A percentile compares a stretch with the other conserved stretches of the same genome.
phyloP scores from a whole-genome alignment of 2,113 vertebrate species.

The Halichoeres trimaculatus region DNA sequence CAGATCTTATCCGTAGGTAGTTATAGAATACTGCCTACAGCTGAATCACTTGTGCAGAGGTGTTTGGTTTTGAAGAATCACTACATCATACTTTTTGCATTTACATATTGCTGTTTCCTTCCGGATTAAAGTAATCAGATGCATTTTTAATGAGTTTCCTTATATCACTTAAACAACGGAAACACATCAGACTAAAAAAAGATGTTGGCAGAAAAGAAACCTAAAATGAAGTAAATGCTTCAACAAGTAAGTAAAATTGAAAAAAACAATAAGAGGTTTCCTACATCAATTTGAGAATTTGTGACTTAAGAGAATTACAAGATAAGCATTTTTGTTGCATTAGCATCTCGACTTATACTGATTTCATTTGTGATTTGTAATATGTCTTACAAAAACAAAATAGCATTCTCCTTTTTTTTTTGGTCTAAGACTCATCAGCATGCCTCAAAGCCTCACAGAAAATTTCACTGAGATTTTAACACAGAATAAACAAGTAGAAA shows the following conservation, averaged over 20 bases:
- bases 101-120: conserved; percentile 13
- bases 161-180: not conserved
- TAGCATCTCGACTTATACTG: too few relatives aligned
- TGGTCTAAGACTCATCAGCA: not conserved
- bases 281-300: too few relatives aligned
- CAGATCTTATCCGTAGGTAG: conserved; percentile 67
- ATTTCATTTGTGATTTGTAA: too few relatives aligned
- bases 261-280: too few relatives aligned
- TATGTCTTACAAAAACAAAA: too few relatives aligned
- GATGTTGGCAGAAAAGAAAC: too few relatives aligned
- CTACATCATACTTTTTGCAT: conserved; percentile 21
- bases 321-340: too few relatives aligned
- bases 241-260: too few relatives aligned
- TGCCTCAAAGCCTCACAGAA: conserved; percentile 1
- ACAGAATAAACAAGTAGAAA: conserved; percentile 2
- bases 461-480: not conserved
- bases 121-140: conserved; percentile 35
- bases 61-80: conserved; percentile 44
- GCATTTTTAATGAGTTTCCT: not conserved
- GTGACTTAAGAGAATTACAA: too few relatives aligned
- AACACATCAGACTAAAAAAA: conserved; percentile 5
- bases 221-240: not conserved
- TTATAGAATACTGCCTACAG: conserved; percentile 66
- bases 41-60: conserved; percentile 47
- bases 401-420: not conserved